Evolutionary conservation across 2,888 invertebrate species (phyloP).

Genomic region (Nemapogon koenigi): DNA sequence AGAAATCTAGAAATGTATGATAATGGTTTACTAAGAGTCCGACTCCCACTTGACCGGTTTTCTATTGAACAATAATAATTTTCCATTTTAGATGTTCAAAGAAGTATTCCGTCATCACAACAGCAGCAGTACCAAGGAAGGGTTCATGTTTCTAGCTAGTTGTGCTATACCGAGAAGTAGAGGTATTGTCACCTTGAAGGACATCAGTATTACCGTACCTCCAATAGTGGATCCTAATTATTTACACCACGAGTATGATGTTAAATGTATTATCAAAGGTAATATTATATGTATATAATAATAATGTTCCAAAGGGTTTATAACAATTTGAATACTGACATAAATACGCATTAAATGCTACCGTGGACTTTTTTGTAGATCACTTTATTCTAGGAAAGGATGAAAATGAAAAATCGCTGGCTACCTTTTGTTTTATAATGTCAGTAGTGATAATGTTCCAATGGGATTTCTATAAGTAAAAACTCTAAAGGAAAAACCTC

Average conservation of each 20-base stretch:
- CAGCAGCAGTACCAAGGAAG: constrained; percentile 65
- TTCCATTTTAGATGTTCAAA: constrained; percentile 59
- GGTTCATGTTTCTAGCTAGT: constrained; percentile 70
- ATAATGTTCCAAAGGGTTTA: constrained; percentile 4
- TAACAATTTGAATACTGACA: background rate
- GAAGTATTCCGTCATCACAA: constrained; percentile 71
- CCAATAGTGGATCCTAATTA: constrained; percentile 81
- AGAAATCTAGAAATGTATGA: background rate
- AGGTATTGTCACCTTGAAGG: constrained; percentile 68
- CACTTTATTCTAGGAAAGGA: background rate
- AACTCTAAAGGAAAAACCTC: too few relatives aligned
- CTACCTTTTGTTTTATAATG: background rate
- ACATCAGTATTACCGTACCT: constrained; percentile 60
- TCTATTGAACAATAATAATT: background rate
- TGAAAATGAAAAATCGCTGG: background rate
- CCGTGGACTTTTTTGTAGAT: too few relatives aligned
- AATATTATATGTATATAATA: constrained; percentile 16
- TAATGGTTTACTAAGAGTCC: background rate
- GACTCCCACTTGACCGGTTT: background rate
- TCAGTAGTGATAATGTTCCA: too few relatives aligned
- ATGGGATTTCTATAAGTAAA: too few relatives aligned
- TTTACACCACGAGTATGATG: constrained; percentile 66
- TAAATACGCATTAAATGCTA: background rate
- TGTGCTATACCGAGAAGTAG: constrained; percentile 76
- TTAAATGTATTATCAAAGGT: constrained; percentile 69